Percentiles rank a stretch among this genome's conserved stretches.
Evolutionary conservation across 2,888 invertebrate genomes (phyloP).

Genomic region (Corbicula japonica): DNA sequence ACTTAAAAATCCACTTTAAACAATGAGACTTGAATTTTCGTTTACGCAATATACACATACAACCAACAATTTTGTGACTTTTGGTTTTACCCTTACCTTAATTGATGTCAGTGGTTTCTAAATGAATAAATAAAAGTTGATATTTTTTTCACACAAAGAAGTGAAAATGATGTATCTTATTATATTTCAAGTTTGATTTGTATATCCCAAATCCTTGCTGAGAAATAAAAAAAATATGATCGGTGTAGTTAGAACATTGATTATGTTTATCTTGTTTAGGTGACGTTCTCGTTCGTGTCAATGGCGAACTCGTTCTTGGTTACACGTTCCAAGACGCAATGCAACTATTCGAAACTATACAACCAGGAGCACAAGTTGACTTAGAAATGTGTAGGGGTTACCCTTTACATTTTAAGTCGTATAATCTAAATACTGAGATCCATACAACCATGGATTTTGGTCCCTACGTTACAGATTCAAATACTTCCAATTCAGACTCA

Average conservation of each 20-base stretch:
- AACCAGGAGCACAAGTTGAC: slow-evolving; percentile 94
- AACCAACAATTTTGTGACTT: neutral
- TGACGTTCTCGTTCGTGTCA: slow-evolving; percentile 97
- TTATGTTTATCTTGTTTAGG: slow-evolving; percentile 89
- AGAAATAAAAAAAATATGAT: too few species aligned
- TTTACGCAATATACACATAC: too few species aligned
- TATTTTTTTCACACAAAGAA: too few species aligned
- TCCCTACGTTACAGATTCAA: slow-evolving; percentile 70
- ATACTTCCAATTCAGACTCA: slow-evolving; percentile 66
- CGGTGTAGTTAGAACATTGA: too few species aligned
- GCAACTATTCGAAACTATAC: slow-evolving; percentile 96
- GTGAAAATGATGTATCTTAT: too few species aligned
- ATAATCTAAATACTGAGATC: slow-evolving; percentile 98
- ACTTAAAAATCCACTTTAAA: too few species aligned
- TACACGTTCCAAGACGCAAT: slow-evolving; percentile 98
- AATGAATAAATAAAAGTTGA: too few species aligned
- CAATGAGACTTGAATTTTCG: too few species aligned
- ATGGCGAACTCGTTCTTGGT: slow-evolving; percentile 96
- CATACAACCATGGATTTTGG: slow-evolving; percentile 96
- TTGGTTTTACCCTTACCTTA: too few species aligned
- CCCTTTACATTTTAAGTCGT: slow-evolving; percentile 97
- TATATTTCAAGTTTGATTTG: too few species aligned
- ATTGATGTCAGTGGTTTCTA: too few species aligned
- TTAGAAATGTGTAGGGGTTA: slow-evolving; percentile 98
- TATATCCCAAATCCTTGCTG: too few species aligned